Conservation (phyloP, 2,797 vertebrate genomes). For the Cynopterus sphinx region DNA sequence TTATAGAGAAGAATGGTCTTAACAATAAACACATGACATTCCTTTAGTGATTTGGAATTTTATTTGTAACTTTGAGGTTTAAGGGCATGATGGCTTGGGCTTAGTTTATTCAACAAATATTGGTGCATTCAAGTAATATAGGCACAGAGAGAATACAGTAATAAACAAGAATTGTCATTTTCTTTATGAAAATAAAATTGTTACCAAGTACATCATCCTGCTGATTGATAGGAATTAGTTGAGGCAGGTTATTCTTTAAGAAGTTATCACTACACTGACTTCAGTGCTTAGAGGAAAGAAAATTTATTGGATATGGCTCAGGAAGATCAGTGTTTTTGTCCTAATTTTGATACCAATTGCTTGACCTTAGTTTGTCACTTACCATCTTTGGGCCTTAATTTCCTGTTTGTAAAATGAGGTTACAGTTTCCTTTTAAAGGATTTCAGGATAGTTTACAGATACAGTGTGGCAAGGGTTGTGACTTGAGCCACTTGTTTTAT, state of each 20-base stretch:
- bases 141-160: not conserved
- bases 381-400: not conserved
- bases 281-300: conserved; percentile 6
- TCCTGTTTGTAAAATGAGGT: not conserved
- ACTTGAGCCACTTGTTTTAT: not conserved
- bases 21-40: not conserved
- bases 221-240: not conserved
- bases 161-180: not conserved
- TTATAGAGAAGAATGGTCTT: not conserved
- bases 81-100: not conserved
- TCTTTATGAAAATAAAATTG: conserved; percentile 9
- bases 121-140: not conserved
- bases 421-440: not conserved
- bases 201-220: not conserved
- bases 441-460: not conserved
- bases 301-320: not conserved
- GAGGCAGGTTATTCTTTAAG: not conserved
- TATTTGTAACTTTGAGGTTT: not conserved
- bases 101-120: conserved; percentile 3
- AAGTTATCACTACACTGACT: not conserved
- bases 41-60: not conserved
- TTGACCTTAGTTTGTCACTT: not conserved
- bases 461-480: not conserved
- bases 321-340: not conserved
- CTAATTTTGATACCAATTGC: not conserved